These are phyloP conservation scores for Steinernema khuongi DNA, from an alignment of 1,140 invertebrate genomes.

Conservation along the genomic window DNA sequence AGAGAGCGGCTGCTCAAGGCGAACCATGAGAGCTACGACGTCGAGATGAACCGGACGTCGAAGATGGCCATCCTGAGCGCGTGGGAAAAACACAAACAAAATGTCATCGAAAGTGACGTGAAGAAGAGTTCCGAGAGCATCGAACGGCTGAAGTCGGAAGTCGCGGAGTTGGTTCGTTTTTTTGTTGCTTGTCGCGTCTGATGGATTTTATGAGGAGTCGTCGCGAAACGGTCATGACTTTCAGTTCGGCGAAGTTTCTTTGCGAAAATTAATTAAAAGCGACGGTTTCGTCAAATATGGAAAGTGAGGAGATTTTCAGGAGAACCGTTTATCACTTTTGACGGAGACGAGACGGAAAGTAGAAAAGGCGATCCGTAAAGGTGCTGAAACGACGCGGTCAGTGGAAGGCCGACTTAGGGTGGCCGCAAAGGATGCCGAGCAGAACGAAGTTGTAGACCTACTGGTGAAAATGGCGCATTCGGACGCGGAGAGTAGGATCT, in stretches of 20 bases:
- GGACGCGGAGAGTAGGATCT: constrained; percentile 52
- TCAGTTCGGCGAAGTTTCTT: constrained; percentile 11
- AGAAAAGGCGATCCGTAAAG: constrained; percentile 48
- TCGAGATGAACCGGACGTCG: constrained; percentile 47
- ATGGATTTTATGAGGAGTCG: neutral
- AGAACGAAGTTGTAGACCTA: constrained; percentile 51
- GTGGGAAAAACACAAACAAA: constrained; percentile 49
- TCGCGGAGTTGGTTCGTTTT: constrained; percentile 35
- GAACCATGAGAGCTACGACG: constrained; percentile 52
- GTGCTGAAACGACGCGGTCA: constrained; percentile 39
- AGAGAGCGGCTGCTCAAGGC: constrained; percentile 50
- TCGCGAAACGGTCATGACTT: constrained; percentile 19
- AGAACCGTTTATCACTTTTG: constrained; percentile 37
- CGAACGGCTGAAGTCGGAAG: constrained; percentile 45
- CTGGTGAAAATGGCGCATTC: constrained; percentile 48
- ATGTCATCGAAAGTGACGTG: constrained; percentile 35
- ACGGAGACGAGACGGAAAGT: constrained; percentile 47
- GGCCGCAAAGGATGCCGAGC: constrained; percentile 47
- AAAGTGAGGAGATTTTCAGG: constrained; percentile 31
- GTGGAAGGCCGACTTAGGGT: constrained; percentile 49
- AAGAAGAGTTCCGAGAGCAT: constrained; percentile 47
- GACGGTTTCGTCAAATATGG: no score
- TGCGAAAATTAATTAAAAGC: neutral
- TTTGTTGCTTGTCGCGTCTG: constrained; percentile 1
- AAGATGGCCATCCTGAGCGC: constrained; percentile 52